These are phyloP conservation scores for Sebastes alutus DNA, from an alignment of 2,797 vertebrate genomes.

Conservation along the genomic window DNA sequence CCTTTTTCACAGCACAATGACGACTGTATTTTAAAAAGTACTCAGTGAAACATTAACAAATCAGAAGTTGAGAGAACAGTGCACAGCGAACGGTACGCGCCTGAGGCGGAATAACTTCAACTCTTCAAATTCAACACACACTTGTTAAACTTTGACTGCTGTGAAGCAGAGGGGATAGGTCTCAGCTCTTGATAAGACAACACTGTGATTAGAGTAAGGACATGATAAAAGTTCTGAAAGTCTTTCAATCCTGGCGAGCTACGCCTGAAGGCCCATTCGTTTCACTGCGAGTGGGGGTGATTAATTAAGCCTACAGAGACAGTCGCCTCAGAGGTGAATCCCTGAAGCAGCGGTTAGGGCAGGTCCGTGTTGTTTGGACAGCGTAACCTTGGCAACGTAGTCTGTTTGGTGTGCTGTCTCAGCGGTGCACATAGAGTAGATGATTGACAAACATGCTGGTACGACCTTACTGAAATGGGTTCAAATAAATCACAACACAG, in stretches of 20 bases:
- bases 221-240: constrained; percentile 45
- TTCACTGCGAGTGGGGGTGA: constrained; percentile 49
- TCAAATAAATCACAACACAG: background rate
- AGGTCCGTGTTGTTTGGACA: constrained; percentile 51
- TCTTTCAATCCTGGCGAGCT: constrained; percentile 43
- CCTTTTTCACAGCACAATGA: background rate
- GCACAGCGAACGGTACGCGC: constrained; percentile 23
- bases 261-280: constrained; percentile 61
- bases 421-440: background rate
- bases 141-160: constrained; percentile 22
- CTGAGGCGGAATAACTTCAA: constrained; percentile 36
- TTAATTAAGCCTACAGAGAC: constrained; percentile 72
- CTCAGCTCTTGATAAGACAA: constrained; percentile 45
- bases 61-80: constrained; percentile 34
- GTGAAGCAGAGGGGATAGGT: constrained; percentile 22
- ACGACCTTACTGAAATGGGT: background rate
- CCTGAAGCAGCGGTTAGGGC: constrained; percentile 32
- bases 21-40: background rate
- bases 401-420: constrained; percentile 21
- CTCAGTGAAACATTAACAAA: constrained; percentile 22
- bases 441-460: constrained; percentile 12
- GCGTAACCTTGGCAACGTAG: constrained; percentile 39
- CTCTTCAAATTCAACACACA: constrained; percentile 30
- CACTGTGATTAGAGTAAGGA: constrained; percentile 47
- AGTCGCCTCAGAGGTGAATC: constrained; percentile 38